Base-by-base conservation (phyloP, 2,113 vertebrate species). In the Colossoma macropomum region DNA sequence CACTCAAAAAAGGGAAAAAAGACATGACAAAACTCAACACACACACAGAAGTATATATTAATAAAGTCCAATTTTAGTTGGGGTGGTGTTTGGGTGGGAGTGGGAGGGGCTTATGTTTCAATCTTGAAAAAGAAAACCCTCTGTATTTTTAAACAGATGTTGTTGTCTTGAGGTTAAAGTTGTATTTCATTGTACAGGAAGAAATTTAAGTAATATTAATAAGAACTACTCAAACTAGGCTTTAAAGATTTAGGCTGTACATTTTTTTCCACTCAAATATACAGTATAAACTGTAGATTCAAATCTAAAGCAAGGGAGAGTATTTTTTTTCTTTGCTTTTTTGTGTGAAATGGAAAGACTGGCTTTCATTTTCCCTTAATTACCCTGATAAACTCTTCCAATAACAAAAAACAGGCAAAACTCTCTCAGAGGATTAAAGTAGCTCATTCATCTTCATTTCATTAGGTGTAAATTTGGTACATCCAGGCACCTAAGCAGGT, bases 201-300 rank as follows among this genome's bases (percentile, higher is more conserved):
- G 88, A 92, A 89, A 90, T 88, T 84, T 87, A 83, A 88, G 89
- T 86, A 85, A 88, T 93, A 91, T 84, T 91, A 91, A 90, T 91
- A 89, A 89, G 89, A 94, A 91, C 80, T 91, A 91, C 92, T 92
- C 86, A 82, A 88, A 91, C 84, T 95, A 93, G 92, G 89, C 89
- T 90, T 93, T 91, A 94, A 90, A 94, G 94, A 95, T 95, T 96
- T 97, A 96, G 96, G 96, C 95, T 97, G 95, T 97, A 95, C 95
- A 96, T 96, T 96, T 96, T 96, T 96, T 94, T 95, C 17, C 94
- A 93, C 95, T 94, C 94, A 93, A 93, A 95, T 95, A 94, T 94
- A 93, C 93, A 93, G 92, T 92, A 90, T 91, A 88, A 91, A 94
- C 93, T 95, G 86, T 92, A 88, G 87, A 80, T 81, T 85, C 81